Base-by-base conservation (phyloP, 2,888 invertebrate species). In the Ormyrus rosae region DNA sequence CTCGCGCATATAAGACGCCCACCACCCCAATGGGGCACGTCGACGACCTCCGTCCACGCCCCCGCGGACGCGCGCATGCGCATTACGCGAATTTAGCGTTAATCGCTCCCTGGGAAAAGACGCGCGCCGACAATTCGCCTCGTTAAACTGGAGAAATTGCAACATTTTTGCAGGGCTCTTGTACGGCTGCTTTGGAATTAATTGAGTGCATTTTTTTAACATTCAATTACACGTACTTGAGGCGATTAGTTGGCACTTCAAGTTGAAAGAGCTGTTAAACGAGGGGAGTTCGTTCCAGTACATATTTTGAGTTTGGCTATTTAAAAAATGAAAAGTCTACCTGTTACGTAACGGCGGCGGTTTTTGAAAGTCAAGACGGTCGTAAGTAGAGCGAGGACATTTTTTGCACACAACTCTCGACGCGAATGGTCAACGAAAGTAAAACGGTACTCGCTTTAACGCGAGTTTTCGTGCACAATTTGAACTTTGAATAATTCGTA, bases 311-410 rank as follows among this genome's bases (percentile, higher is more conserved):
- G 34, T 34, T 34, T 34, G 34, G 34, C 34, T 34, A 34, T 34
- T 34, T 19, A 19, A 19, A 19, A 19, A 19, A 19, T 19, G 19
- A 19, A 19, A 19, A 53, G 67, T 67, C 13, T 53, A 34, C 4
- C 51, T 11, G 6, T 13, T 46, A 11, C 11, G 13, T 13, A 56
- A 69, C n/a, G 51, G 51, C 34, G 53, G 10, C 46, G 11, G 3
- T 55, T 56, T 69, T 69, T 45, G 68, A 55, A 69, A 71, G 58
- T 71, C 50, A 48, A 45, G 34, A 34, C 34, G 34, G 9, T 48
- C 48, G 46, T 53, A 67, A 60, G 48, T 71, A 60, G 71, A 71
- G 58, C 71, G 51, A 71, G 71, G 71, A 71, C 58, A 60, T n/a
- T 71, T 71, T 71, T 55, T 69, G n/a, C 13, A 19, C 13, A 65